Evolutionary conservation across 1,140 invertebrate genomes (phyloP), one percentile per base, ranked within the genome.

Genomic region (Neodiprion pinetum): DNA sequence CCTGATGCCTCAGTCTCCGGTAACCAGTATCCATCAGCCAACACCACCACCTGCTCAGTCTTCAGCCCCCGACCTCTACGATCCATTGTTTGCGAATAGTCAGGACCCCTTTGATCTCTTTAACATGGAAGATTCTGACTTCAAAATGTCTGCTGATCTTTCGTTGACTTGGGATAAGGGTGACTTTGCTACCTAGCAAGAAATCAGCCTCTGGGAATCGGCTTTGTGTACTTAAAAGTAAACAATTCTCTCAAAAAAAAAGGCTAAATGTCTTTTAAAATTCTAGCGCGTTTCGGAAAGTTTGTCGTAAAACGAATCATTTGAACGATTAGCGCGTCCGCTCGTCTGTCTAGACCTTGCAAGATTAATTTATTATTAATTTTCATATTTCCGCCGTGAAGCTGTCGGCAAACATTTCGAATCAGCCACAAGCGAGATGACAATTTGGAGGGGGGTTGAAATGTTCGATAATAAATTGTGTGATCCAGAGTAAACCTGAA

Each of bases 101-200:
- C 91, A 92, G 75, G 92, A 93, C 80, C 90, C 93, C 1, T 91
- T 94, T 77, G 93, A 94, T 85, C 88, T 94, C 21, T 94, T 94
- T 84, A 92, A 91, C 78, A 91, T 94, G 81, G 93, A 94, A 70
- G 94, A 94, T 72, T 84, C 88, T 0, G 92, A 93, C 68, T 93
- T 93, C 77, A 91, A 91, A 77, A 90, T 90, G 80, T 87, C 91
- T 4, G 87, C 90, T 40, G 92, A 92, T 75, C 76, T 91, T 9
- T 84, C 88, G 8, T 74, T 86, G 21, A 85, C 86, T 2, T 93
- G 92, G 92, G 92, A 93, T 79, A 91, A 91, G 80, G 87, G 91
- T 61, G 92, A 93, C 79, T 93, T 91, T 79, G 90, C 92, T 49
- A 90, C 91, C 79, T 93, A 91, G 88, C 86, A 81, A 72, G 75